A percentile compares a stretch with the other conserved stretches of the same genome.
Evolutionary conservation across 2,888 invertebrate species (phyloP).

Genomic region (Rhodophaea formosa): DNA sequence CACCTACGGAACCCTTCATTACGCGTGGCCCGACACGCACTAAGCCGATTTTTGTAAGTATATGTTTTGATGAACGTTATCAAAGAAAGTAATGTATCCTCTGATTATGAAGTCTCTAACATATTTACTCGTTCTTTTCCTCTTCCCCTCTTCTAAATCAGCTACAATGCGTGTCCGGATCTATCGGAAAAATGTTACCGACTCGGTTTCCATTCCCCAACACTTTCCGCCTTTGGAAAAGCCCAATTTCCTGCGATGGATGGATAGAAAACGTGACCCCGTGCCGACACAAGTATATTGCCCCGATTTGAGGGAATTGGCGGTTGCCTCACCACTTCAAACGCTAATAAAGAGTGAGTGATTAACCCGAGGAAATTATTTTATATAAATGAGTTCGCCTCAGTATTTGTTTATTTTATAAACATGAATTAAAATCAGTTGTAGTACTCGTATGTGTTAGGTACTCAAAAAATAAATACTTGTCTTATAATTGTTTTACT

Average conservation of each 20-base stretch:
- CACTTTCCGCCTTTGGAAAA: constrained; percentile 38
- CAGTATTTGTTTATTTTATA: background rate
- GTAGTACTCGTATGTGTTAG: too few relatives aligned
- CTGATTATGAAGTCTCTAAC: constrained; percentile 1
- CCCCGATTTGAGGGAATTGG: constrained; percentile 7
- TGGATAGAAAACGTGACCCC: constrained; percentile 35
- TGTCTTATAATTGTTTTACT: too few relatives aligned
- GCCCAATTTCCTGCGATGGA: constrained; percentile 46
- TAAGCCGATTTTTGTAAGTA: too few relatives aligned
- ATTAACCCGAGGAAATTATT: too few relatives aligned
- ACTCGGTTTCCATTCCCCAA: constrained; percentile 30
- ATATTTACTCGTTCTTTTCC: background rate
- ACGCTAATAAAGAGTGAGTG: background rate
- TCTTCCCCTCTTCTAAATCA: background rate
- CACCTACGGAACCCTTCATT: too few relatives aligned
- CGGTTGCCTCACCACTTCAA: constrained; percentile 12
- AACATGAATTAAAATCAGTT: background rate
- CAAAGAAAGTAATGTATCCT: background rate
- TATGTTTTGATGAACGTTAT: background rate
- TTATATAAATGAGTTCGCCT: background rate
- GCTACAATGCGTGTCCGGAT: constrained; percentile 16
- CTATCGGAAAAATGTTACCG: constrained; percentile 38
- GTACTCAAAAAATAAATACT: too few relatives aligned
- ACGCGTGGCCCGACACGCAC: too few relatives aligned
- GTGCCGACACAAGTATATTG: constrained; percentile 20